Evolutionary conservation across 2,113 vertebrate species (phyloP), one percentile per base, ranked within the genome.

Genomic region (Sardina pilchardus): DNA sequence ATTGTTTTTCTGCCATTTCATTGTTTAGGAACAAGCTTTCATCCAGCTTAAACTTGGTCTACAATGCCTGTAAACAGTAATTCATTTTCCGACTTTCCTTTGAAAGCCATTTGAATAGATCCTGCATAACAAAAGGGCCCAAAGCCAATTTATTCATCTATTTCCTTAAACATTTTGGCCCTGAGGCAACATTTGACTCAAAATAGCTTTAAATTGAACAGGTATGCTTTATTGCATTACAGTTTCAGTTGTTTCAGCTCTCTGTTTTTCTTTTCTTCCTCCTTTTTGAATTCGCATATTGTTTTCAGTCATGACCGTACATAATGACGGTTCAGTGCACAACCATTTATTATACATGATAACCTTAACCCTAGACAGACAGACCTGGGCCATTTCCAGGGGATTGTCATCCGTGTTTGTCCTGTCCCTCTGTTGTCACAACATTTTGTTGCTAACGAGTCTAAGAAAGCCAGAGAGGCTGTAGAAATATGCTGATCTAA

Each of bases 21-120:
- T 81, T 53, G 24, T 47, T 85, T n/a, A 43, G 16, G 24, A 42
- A 45, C 39, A 17, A 36, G 39, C 48, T 81, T 71, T 44, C 17
- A 81, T 24, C 50, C 42, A 36, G 44, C 43, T 26, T 53, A 39
- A 30, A 5, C 48, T 6, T 44, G 30, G 42, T 83, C 44, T 67
- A 39, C 30, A 34, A 36, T 17, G 82, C 30, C 84, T 81, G 81
- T 83, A 88, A 88, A 85, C 42, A 81, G 75, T 7, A 0, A 36
- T 43, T 24, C 42, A 81, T 83, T 26, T 34, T 53, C 81, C 44
- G 26, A 0, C 34, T 81, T 30, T 26, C 19, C 59, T 44, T 24
- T 7, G 44, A 84, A 88, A 86, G 67, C 56, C 56, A 3, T 16
- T 83, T 34, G 43, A 63, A n/a, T 44, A 26, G 45, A 84, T 59